Evolutionary conservation across 2,113 vertebrate genomes (phyloP), one percentile per base, ranked within the genome.

Genomic region (Strigops habroptila): DNA sequence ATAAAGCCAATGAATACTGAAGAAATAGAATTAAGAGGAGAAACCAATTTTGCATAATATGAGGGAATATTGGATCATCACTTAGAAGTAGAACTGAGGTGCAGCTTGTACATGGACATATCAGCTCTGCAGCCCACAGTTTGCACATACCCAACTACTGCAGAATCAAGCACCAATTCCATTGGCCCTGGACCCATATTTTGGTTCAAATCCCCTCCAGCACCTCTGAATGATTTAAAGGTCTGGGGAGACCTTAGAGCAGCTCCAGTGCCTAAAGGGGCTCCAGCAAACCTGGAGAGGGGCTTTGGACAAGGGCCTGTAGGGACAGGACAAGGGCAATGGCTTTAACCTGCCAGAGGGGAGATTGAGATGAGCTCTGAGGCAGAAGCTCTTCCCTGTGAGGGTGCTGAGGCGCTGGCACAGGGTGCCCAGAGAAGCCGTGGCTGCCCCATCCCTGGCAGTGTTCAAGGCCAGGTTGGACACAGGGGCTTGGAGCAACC

Each of bases 161-260:
- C 60, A 85, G 39, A 81, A 90, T 21, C n/a, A 48, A 87, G 12
- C 27, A 69, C 6, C 4, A 15, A n/a, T 3, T 9, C 22, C 55
- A 1, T 3, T 46, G 64, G 25, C 33, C 25, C 33, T 46, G 21
- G 7, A 48, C 18, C 24, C 4, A 0, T 10, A 19, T 5, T 67
- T 52, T 35, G 11, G n/a, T 14, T 52, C 30, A 37, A 37, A 10
- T 5, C 7, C 31, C 1, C 5, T 39, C 27, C 24, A 33, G 24
- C 39, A 67, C 4, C 35, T 90, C 52, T 63, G 23, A 41, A 31
- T 16, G 0, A 22, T 31, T 70, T 51, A 24, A 59, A 79, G 39
- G 52, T 53, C 28, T 53, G 31, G 18, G 53, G 53, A 57, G 53
- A 33, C 8, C 53, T 33, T 6, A 57, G 53, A 33, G 53, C 53